Conservation (phyloP, 2,797 vertebrate genomes). For the Balearica regulorum region DNA sequence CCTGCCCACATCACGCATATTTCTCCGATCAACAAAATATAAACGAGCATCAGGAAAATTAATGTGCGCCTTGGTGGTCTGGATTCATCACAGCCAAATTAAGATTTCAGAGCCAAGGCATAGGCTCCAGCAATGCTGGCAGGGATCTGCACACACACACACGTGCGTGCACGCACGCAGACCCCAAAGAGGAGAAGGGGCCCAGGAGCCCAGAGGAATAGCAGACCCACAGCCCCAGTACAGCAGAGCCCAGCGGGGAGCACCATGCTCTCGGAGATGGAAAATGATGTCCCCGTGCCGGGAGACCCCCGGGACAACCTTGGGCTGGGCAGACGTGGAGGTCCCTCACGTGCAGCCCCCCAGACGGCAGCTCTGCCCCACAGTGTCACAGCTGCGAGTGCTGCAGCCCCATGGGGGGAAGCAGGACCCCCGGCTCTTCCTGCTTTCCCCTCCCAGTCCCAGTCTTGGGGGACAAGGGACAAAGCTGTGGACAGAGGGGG, state of each 20-base stretch:
- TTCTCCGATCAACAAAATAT: conserved; percentile 74
- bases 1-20: conserved; percentile 65
- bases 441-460: neutral
- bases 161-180: neutral
- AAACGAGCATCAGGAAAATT: conserved; percentile 76
- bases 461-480: fast-evolving
- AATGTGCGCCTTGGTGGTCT: conserved; percentile 75
- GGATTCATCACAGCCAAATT: conserved; percentile 65
- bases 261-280: neutral
- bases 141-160: conserved; percentile 9
- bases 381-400: neutral
- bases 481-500: neutral
- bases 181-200: neutral
- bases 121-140: conserved; percentile 48
- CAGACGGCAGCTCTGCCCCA: neutral
- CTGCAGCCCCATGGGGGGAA: neutral
- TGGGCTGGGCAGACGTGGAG: neutral
- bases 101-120: conserved; percentile 59
- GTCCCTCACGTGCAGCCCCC: neutral
- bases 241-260: neutral
- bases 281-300: neutral
- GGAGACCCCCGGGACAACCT: neutral
- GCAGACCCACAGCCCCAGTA: neutral
- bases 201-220: neutral
- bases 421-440: neutral